These are phyloP conservation scores for Caenorhabditis wallacei DNA, from an alignment of 2,888 invertebrate species.

Conservation along the genomic window DNA sequence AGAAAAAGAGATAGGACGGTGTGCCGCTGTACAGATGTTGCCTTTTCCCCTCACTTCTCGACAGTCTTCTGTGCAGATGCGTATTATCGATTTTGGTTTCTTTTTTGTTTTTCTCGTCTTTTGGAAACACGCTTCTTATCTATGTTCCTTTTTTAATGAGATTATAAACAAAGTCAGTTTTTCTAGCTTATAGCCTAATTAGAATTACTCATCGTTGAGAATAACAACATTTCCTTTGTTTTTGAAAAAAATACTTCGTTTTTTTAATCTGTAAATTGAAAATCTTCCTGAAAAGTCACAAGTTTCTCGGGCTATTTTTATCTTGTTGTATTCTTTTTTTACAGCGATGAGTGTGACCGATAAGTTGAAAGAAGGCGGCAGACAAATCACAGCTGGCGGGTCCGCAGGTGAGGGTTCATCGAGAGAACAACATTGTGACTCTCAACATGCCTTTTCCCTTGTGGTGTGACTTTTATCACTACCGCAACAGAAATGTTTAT, in stretches of 20 bases:
- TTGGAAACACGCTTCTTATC: background rate
- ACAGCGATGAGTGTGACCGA: conserved; percentile 57
- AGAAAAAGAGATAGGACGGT: conserved; percentile 50
- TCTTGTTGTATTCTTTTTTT: conserved; percentile 7
- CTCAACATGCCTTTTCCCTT: background rate
- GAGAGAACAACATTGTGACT: conserved; percentile 8
- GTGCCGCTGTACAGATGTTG: conserved; percentile 4
- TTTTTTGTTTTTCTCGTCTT: no score
- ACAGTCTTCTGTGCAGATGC: no score
- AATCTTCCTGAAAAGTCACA: background rate
- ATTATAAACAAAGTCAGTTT: background rate
- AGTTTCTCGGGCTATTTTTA: background rate
- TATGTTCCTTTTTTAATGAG: background rate
- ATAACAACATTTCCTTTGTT: no score
- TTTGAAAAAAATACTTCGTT: no score
- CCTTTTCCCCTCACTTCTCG: background rate
- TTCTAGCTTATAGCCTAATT: conserved; percentile 8
- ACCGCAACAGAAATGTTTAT: conserved; percentile 6
- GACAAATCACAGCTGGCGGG: conserved; percentile 92
- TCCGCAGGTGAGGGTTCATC: conserved; percentile 87
- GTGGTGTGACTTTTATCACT: conserved; percentile 19
- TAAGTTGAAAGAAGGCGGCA: conserved; percentile 86
- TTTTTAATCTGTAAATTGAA: no score
- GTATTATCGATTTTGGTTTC: background rate
- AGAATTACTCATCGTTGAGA: background rate